These are phyloP conservation scores for Metaphire vulgaris DNA, from an alignment of 1,140 invertebrate species.

Conservation along the genomic window DNA sequence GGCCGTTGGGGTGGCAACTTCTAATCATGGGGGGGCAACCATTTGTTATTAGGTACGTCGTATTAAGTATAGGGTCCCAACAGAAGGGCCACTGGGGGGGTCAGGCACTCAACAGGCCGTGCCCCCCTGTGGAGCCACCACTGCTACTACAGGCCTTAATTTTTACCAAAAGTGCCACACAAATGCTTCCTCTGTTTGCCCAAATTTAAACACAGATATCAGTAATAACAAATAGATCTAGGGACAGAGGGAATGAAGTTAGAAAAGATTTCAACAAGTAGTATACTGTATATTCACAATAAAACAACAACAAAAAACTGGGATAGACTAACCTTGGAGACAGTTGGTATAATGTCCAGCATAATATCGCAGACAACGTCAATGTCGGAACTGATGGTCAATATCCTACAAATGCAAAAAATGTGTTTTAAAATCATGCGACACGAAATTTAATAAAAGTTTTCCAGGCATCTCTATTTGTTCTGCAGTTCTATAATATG, in stretches of 20 bases:
- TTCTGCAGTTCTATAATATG: not conserved
- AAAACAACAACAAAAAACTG: not conserved
- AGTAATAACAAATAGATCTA: not conserved
- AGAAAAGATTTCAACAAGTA: not conserved
- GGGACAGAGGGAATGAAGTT: not conserved
- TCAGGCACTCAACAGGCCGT: no score
- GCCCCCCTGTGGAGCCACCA: no score
- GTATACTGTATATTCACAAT: not conserved
- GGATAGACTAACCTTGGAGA: not conserved
- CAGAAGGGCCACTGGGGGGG: no score
- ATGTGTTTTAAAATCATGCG: not conserved
- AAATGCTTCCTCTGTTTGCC: not conserved
- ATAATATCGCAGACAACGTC: constrained; percentile 12
- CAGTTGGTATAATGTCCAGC: constrained; percentile 15
- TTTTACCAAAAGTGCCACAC: not conserved
- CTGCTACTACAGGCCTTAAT: no score
- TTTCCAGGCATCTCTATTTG: not conserved
- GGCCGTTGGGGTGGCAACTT: no score
- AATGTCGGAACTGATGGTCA: constrained; percentile 6
- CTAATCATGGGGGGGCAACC: no score
- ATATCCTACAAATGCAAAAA: not conserved
- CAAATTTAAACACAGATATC: not conserved
- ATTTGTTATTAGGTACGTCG: no score
- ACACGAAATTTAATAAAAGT: not conserved
- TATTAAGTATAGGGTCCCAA: no score